Base-by-base conservation (phyloP, 2,797 vertebrate genomes). In the Sphaeramia orbicularis region DNA sequence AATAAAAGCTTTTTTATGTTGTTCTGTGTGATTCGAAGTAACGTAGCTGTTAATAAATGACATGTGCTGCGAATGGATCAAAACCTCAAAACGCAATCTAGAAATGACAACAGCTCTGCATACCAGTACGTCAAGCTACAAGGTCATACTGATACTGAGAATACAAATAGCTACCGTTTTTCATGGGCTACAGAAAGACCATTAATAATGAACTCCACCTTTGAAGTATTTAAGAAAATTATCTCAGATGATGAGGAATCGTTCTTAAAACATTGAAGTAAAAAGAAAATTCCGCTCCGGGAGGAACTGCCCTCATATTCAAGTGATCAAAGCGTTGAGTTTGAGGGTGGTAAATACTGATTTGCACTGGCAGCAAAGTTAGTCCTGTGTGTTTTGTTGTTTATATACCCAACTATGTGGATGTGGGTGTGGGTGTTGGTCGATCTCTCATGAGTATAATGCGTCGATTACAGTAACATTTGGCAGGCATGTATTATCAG, bases 1-100 rank as follows among this genome's bases (percentile, higher is more conserved):
- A 89, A 89, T 71, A 71, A 4, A 53, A 84, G 73, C 57, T 68
- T 65, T 65, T 74, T 71, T 14, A 68, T 65, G 50, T 65, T 32
- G 44, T 43, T 44, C 10, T 55, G 61, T 64, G 67, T 80, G 66
- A 79, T 71, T 73, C 32, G 43, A 75, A 71, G 65, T 67, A 62
- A 45, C 71, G 60, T 73, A 32, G 65, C 51, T 75, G 47, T 35
- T 14, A 45, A 35, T 43, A 27, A 37, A 12, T 38, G 51, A 15
- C 27, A 56, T 69, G 50, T 58, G 32, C 30, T 71, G 50, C 38
- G 15, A 76, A 67, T 64, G 18, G 38, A 85, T 67, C 30, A 51
- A 67, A 76, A 76, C 35, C 54, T 54, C 48, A 37, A n/a, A 63
- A 8, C 2, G 55, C 16, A 36, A 45, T 43, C 44, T 57, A 52